Evolutionary conservation across 2,888 invertebrate genomes (phyloP), one percentile per base, ranked within the genome.

Genomic region (Perithous albicinctus): DNA sequence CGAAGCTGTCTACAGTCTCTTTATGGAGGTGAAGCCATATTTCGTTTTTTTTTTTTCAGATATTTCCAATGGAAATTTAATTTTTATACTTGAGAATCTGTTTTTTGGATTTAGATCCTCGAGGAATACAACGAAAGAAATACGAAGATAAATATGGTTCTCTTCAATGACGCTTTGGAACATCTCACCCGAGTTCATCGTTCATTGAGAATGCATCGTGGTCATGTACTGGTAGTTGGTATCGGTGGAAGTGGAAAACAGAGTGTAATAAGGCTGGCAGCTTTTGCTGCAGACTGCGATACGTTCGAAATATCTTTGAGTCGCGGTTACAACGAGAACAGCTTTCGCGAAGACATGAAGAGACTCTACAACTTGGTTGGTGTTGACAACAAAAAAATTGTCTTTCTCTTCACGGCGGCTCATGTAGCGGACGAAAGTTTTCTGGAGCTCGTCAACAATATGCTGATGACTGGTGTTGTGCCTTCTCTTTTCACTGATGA

Each of bases 111-210:
- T 35, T 87, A 97, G 96, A 97, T 98, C 84, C 91, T 98, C 54
- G 97, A 97, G 86, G 97, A 98, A 86, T 98, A 96, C 93, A 97
- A 97, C 90, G 97, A 97, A 86, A 94, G 95, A 26, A 94, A 95
- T 66, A 94, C 94, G 79, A 96, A 96, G 89, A 94, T 98, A 93
- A 96, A 95, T 26, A 94, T 98, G 84, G 98, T 98, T 0, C 93
- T 98, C 26, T 98, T 98, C 91, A 97, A 98, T 89, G 98, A 98
- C 90, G 98, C 98, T 51, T 93, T 98, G 67, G 98, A 98, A 90
- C 98, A 99, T 92, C 91, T 98, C 88, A 98, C 97, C 0, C 94
- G 98, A 59, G 95, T 98, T 10, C 98, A 98, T 87, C 95, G 98
- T 23, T 96, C 96, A 0, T 93, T 98, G 80, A 94, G 98, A 84